Evolutionary conservation across 2,797 vertebrate genomes (phyloP).

Genomic region (Momotus momota): DNA sequence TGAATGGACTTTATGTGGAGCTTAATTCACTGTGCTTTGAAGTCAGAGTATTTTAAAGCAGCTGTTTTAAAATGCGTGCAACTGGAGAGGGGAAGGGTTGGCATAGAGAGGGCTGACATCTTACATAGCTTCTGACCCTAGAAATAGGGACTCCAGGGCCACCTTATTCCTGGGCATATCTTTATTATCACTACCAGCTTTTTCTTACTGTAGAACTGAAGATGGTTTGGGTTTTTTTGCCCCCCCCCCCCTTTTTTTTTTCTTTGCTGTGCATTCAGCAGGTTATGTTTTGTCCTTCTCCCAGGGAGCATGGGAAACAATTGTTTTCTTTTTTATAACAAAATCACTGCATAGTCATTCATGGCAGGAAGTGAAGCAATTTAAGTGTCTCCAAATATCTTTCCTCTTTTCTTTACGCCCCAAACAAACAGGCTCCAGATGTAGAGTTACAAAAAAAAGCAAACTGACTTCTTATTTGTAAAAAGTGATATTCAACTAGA

Average conservation of each 20-base stretch:
- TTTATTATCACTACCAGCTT: neutral
- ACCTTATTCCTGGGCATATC: neutral
- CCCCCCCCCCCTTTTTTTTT: neutral
- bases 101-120: neutral
- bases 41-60: slow-evolving; percentile 44
- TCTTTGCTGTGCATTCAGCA: slow-evolving; percentile 36
- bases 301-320: slow-evolving; percentile 39
- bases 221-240: neutral
- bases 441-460: slow-evolving; percentile 33
- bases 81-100: neutral
- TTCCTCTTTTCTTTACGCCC: slow-evolving; percentile 45
- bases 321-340: slow-evolving; percentile 43
- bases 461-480: slow-evolving; percentile 26
- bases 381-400: slow-evolving; percentile 65
- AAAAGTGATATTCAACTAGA: slow-evolving; percentile 27
- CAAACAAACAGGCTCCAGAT: slow-evolving; percentile 66
- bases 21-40: slow-evolving; percentile 68
- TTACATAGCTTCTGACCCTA: neutral
- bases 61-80: neutral
- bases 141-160: neutral
- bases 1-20: slow-evolving; percentile 56
- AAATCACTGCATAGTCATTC: slow-evolving; percentile 46
- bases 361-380: slow-evolving; percentile 64
- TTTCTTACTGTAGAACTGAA: neutral
- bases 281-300: slow-evolving; percentile 50